These are phyloP conservation scores for Torymus texanus DNA, from an alignment of 2,888 invertebrate species.

Conservation along the genomic window DNA sequence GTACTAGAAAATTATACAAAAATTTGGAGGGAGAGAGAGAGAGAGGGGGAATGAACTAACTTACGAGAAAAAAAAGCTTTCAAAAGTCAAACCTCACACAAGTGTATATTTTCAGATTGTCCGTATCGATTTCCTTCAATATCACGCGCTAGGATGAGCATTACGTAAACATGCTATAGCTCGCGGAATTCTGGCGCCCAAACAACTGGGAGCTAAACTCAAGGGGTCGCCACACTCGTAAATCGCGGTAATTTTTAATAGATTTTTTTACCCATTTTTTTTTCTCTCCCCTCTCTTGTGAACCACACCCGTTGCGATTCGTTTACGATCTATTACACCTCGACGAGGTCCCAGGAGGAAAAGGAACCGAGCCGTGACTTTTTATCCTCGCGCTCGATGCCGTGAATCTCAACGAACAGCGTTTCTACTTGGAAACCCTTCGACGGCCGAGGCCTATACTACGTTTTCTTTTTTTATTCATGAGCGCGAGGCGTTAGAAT, in stretches of 20 bases:
- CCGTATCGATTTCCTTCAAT: neutral
- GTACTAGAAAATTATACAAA: slow-evolving; percentile 9
- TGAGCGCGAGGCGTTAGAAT: neutral
- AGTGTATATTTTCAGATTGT: neutral
- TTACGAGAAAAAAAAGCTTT: neutral
- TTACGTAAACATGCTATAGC: too few species aligned
- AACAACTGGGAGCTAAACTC: too few species aligned
- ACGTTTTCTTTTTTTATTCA: slow-evolving; percentile 31
- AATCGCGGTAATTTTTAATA: slow-evolving; percentile 32
- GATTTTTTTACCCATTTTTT: neutral
- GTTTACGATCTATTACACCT: slow-evolving; percentile 38
- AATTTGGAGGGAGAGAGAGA: too few species aligned
- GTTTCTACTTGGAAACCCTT: neutral
- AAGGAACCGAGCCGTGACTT: slow-evolving; percentile 25
- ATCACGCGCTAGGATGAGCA: too few species aligned
- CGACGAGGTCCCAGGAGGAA: slow-evolving; percentile 10
- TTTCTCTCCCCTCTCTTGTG: neutral
- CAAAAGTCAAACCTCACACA: too few species aligned
- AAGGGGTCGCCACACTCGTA: too few species aligned
- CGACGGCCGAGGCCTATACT: slow-evolving; percentile 18
- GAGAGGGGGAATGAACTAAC: too few species aligned
- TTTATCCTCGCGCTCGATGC: slow-evolving; percentile 28
- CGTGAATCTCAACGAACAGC: slow-evolving; percentile 32
- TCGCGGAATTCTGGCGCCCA: too few species aligned
- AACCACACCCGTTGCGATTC: slow-evolving; percentile 1